Conservation (phyloP, 2,888 invertebrate genomes). For the Sceliomorpha sp. region DNA sequence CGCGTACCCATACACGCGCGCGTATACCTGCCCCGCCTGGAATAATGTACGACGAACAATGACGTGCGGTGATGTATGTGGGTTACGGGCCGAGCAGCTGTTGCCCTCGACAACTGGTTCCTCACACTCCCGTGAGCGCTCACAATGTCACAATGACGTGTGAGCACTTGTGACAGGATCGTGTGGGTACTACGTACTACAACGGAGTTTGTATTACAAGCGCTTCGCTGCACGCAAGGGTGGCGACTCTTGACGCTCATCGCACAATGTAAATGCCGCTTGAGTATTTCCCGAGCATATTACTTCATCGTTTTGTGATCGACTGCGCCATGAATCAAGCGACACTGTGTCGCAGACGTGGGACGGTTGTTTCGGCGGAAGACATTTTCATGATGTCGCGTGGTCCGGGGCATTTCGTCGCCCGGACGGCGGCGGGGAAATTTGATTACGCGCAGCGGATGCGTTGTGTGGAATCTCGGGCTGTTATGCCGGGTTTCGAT, state of each 20-base stretch:
- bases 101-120: slow-evolving; percentile 75
- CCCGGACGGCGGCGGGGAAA: no score
- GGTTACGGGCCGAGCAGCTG: slow-evolving; percentile 79
- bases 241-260: slow-evolving; percentile 68
- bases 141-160: slow-evolving; percentile 78
- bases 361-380: no score
- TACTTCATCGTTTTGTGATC: slow-evolving; percentile 14
- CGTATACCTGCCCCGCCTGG: no score
- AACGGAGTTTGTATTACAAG: slow-evolving; percentile 74
- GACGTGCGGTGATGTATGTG: slow-evolving; percentile 79
- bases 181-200: slow-evolving; percentile 71
- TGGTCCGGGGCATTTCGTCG: no score
- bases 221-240: slow-evolving; percentile 72
- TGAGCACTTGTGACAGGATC: slow-evolving; percentile 77
- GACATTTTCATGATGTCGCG: no score
- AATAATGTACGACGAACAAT: slow-evolving; percentile 75
- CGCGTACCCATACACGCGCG: no score
- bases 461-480: no score
- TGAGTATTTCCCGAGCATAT: slow-evolving; percentile 41
- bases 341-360: not conserved
- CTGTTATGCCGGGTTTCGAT: no score
- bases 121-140: slow-evolving; percentile 72
- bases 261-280: slow-evolving; percentile 49
- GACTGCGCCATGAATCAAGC: slow-evolving; percentile 1
- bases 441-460: no score